Evolutionary conservation across 2,888 invertebrate species (phyloP), one percentile per base, ranked within the genome.

Genomic region (Cartodere bifasciata): DNA sequence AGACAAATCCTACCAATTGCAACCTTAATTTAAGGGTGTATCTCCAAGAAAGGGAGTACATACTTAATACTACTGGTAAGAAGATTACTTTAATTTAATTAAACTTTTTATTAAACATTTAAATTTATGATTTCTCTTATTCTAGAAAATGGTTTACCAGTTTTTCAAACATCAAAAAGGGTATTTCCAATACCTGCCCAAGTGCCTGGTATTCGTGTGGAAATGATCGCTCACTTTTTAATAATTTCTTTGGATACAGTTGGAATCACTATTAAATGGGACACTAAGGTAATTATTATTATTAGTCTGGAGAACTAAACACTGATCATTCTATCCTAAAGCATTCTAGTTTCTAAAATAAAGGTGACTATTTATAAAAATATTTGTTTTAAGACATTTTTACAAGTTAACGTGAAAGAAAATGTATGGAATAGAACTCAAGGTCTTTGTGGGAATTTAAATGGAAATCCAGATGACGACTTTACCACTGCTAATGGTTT

Each of bases 371-470:
- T 20, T 20, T n/a, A 6, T n/a, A 20, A n/a, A n/a, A n/a, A n/a
- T n/a, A n/a, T n/a, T n/a, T 20, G 7, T n/a, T 29, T 49, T 16
- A 56, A 77, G 70, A 70, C 75, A 49, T 55, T 76, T 36, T 62
- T 86, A 4, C 64, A 75, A 37, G 60, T 85, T 0, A 75, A 77
- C 50, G 76, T 75, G 0, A 65, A 71, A 2, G 70, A 77, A 13
- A 65, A 67, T 2, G 55, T 83, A 17, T 86, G 84, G 80, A 81
- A 82, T 47, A 72, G 75, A 45, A 81, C 85, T 0, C 73, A 73
- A 37, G 91, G 90, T 31, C 62, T 91, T 0, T 91, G 91, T 50
- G 90, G 91, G 0, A 66, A 64, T 1, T 59, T 84, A 42, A 81
- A 90, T 53, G 80, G 81, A 0, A 67, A 74, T 45, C 57, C 63